These are phyloP conservation scores for Amia ocellicauda DNA, from an alignment of 2,113 vertebrate genomes.

Conservation along the genomic window DNA sequence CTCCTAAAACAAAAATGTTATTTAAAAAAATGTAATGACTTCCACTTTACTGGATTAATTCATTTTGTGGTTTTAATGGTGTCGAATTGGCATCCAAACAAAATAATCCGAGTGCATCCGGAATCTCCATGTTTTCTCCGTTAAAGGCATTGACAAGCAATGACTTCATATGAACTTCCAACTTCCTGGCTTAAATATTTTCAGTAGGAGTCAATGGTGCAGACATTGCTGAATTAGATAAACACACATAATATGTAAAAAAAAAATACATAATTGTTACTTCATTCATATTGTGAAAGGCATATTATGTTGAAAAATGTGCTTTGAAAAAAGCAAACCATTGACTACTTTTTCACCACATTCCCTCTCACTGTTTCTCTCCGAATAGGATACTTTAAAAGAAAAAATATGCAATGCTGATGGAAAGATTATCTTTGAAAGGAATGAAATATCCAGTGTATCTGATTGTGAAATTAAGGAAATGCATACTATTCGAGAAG, in stretches of 20 bases:
- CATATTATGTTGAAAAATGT: neutral
- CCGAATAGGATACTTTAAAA: too few species aligned
- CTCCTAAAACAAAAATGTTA: too few species aligned
- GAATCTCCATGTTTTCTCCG: too few species aligned
- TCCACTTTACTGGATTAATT: too few species aligned
- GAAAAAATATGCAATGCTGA: too few species aligned
- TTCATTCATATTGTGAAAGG: neutral
- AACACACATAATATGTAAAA: neutral
- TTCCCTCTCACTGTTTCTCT: neutral
- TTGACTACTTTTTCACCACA: too few species aligned
- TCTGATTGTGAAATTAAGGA: neutral
- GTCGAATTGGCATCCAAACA: too few species aligned
- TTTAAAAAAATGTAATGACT: too few species aligned
- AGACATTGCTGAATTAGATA: neutral
- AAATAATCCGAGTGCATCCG: too few species aligned
- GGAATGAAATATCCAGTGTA: neutral
- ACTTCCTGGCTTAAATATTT: neutral
- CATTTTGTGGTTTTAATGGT: too few species aligned
- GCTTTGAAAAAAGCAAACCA: neutral
- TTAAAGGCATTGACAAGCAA: neutral
- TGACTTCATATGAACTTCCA: neutral
- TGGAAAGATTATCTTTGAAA: neutral
- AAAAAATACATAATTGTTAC: neutral
- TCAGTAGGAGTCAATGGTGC: constrained; percentile 1
- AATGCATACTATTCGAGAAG: too few species aligned